These are phyloP conservation scores for Drosophila obscura DNA, from an alignment of 1,140 invertebrate genomes.

Conservation along the genomic window DNA sequence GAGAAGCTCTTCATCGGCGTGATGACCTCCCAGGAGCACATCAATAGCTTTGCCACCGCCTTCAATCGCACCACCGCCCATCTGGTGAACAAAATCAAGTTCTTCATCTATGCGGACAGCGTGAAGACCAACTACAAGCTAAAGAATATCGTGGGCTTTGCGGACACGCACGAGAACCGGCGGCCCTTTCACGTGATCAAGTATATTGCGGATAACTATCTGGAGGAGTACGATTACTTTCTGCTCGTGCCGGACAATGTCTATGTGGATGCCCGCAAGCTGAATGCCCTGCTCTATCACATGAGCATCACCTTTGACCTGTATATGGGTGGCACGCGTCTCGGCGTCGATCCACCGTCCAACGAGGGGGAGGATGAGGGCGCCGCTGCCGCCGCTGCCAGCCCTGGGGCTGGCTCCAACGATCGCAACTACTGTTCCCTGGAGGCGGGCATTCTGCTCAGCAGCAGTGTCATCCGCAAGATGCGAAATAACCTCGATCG, in stretches of 20 bases:
- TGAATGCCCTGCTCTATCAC: conserved; percentile 88
- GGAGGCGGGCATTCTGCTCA: conserved; percentile 90
- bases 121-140: conserved; percentile 87
- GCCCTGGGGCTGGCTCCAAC: conserved; percentile 29
- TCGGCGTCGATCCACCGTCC: conserved; percentile 18
- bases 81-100: conserved; percentile 91
- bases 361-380: conserved; percentile 4
- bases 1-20: conserved; percentile 95
- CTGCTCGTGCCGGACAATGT: conserved; percentile 92
- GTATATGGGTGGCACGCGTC: conserved; percentile 87
- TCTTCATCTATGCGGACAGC: conserved; percentile 89
- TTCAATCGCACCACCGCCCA: conserved; percentile 92
- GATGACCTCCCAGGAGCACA: conserved; percentile 89
- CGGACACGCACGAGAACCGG: conserved; percentile 89
- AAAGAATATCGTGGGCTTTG: conserved; percentile 92
- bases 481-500: conserved; percentile 91
- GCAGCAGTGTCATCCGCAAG: conserved; percentile 90
- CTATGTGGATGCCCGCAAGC: conserved; percentile 90
- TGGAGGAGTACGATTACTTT: conserved; percentile 95
- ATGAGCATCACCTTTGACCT: conserved; percentile 93
- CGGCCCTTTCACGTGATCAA: conserved; percentile 93
- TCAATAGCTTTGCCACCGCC: conserved; percentile 89
- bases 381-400: conserved; percentile 1
- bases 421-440: conserved; percentile 83
- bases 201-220: conserved; percentile 94